Evolutionary conservation across 2,888 invertebrate genomes (phyloP), one percentile per base, ranked within the genome.

Genomic region (Tanypteryx hageni): DNA sequence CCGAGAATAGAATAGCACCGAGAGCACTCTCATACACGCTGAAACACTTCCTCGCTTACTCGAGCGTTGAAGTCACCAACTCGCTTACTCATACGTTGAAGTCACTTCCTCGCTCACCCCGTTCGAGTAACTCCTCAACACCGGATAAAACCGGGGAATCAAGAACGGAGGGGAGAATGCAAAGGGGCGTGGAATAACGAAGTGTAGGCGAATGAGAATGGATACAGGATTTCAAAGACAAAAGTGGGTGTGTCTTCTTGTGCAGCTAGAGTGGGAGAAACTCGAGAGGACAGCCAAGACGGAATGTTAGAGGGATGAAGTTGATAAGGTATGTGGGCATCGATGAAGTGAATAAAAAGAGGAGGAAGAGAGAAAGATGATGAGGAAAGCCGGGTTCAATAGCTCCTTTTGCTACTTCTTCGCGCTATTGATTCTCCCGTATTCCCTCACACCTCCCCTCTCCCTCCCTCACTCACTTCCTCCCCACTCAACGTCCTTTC

Each of bases 1-100:
- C 76, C 27, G 76, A 76, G 76, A 76, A 76, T 27, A 27, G 76
- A 76, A 76, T 76, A 76, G 76, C 27, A 76, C 76, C 76, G 76
- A 76, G 76, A 76, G 76, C 76, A 11, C 27, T 76, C 27, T 27
- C 76, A 22, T 11, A 27, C 76, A 14, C 13, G 76, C 4, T 7
- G 0, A 22, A 68, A n/a, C 76, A 76, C 76, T 27, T 76, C 76
- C 13, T 27, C 76, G 76, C 76, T 27, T 14, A 27, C 27, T 76
- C 76, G 76, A 27, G 76, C 76, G 76, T 76, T 76, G 76, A 27
- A 76, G 76, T 76, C 76, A 27, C 76, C 76, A 76, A 27, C 76
- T 76, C 76, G 76, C 76, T 27, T 76, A 76, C 76, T 76, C 76
- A 27, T 27, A 27, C 76, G 76, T 76, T 76, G 14, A 76, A 76